Conservation (phyloP, 2,888 invertebrate species). For the Diplazon laetatorius region DNA sequence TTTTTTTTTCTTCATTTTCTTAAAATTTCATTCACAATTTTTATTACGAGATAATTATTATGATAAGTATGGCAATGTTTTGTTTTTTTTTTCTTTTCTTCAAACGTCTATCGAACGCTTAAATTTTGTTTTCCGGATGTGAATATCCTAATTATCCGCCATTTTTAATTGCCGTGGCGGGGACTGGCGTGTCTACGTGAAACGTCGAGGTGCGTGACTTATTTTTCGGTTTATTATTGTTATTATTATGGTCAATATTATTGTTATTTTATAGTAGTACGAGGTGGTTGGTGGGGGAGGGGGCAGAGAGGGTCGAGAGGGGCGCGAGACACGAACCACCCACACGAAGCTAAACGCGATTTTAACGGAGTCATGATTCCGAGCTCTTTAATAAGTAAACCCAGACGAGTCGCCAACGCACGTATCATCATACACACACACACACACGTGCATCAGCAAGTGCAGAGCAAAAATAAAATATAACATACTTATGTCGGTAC, state of each 20-base stretch:
- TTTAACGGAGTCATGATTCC: conserved; percentile 6
- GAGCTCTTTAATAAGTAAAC: conserved; percentile 68
- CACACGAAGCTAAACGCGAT: conserved; percentile 32
- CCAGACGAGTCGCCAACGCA: conserved; percentile 72
- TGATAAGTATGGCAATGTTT: no score
- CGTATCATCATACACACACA: neutral
- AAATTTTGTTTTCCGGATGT: conserved; percentile 5
- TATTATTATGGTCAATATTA: neutral
- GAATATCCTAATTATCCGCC: neutral
- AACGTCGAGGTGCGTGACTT: conserved; percentile 15
- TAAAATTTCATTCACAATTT: no score
- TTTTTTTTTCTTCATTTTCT: no score
- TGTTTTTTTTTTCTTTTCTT: neutral
- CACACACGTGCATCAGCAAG: no score
- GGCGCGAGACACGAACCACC: neutral
- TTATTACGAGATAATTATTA: no score
- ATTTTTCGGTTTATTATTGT: conserved; percentile 19
- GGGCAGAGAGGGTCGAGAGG: no score
- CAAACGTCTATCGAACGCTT: neutral
- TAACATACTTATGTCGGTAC: no score
- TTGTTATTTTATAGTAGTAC: no score
- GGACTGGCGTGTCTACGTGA: conserved; percentile 23
- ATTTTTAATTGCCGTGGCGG: neutral
- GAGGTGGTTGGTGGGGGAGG: no score
- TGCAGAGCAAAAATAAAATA: no score